Base-by-base conservation (phyloP, 2,888 invertebrate genomes). In the Bellardia pandia region DNA sequence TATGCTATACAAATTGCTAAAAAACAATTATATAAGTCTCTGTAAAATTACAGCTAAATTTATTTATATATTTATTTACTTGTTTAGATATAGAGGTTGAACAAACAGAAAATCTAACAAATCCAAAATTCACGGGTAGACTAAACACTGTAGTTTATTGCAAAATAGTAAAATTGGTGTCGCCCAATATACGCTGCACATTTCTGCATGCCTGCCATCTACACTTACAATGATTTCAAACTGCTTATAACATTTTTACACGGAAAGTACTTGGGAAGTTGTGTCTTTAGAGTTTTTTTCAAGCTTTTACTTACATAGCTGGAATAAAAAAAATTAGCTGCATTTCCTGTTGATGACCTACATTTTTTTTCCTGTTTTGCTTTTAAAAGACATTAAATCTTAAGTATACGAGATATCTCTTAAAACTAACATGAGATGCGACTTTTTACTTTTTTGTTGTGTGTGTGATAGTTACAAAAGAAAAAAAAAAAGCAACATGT, bases 321-420 rank as follows among this genome's bases (percentile, higher is more conserved):
- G 8, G 3, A 72, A 58, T 37, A 11, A 7, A 75, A 83, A 82
- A 80, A 77, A 84, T 84, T 80, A 72, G 80, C 76, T 83, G 83
- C 86, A 84, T 84, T 86, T 86, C 86, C 86, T 86, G 86, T 86
- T 86, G 86, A 84, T 77, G 83, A 86, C 86, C 86, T 80, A 80
- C 56, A 83, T 86, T 40, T 23, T 23, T 79, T 37, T 56, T 51
- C 40, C 69, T 76, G 30, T 75, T 71, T 69, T 83, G 23, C 16
- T 56, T 79, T 13, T 11, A 45, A 72, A 76, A 82, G 53, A 69
- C 72, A 66, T 82, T 62, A 76, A 86, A 76, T 77, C 83, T 79
- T 71, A 72, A 56, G 60, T 13, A 74, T 13, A 30, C 23, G 45
- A 80, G 11, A 66, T 86, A 75, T 71, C 42, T 83, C n/a, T 42